Conservation (phyloP, 2,113 vertebrate genomes). For the Notiomystis cincta region DNA sequence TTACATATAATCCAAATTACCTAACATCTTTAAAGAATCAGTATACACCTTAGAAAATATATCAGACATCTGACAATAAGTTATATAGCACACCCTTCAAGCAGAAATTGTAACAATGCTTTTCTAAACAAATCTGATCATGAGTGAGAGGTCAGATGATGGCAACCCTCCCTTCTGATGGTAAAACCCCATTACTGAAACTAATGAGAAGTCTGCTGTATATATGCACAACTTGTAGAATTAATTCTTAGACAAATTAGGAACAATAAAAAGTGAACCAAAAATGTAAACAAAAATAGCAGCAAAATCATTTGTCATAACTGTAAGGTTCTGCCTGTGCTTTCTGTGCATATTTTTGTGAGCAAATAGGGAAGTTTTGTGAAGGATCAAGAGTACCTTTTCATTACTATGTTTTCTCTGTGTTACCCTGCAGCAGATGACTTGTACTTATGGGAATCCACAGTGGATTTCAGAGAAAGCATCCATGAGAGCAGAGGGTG, state of each 20-base stretch:
- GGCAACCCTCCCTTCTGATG: neutral
- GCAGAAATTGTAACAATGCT: neutral
- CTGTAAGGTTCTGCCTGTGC: neutral
- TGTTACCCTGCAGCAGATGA: neutral
- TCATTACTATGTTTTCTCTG: neutral
- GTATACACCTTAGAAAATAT: neutral
- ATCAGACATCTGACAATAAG: neutral
- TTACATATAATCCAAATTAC: neutral
- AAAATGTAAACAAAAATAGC: neutral
- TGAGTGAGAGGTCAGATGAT: neutral
- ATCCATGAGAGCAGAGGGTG: neutral
- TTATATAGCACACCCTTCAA: neutral
- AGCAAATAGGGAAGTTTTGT: neutral
- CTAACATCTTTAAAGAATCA: neutral
- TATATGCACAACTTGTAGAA: neutral
- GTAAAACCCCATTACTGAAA: neutral
- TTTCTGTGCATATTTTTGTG: neutral
- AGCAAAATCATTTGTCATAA: neutral
- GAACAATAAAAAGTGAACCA: neutral
- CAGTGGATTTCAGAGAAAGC: neutral
- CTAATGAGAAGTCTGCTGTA: neutral
- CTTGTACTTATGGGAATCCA: neutral
- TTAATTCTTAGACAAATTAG: neutral
- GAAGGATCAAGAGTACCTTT: neutral
- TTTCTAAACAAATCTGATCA: neutral